Conservation (phyloP, 2,113 vertebrate species). For the Mustela lutreola region DNA sequence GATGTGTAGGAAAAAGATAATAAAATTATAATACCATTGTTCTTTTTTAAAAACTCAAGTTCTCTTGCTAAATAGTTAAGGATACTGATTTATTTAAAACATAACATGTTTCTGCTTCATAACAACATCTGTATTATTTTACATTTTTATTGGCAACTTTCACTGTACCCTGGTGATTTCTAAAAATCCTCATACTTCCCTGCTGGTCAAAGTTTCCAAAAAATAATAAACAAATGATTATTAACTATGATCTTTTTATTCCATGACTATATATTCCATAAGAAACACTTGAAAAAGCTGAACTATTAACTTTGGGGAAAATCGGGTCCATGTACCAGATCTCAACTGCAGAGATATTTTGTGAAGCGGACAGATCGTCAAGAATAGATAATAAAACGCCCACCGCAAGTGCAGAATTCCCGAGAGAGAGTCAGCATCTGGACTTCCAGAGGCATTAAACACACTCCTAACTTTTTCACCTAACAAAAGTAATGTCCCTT, state of each 20-base stretch:
- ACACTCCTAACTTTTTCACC: not conserved
- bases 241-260: conserved; percentile 86
- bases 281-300: conserved; percentile 69
- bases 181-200: conserved; percentile 86
- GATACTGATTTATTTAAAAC: conserved; percentile 86
- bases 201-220: conserved; percentile 87
- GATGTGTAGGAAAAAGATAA: conserved; percentile 83
- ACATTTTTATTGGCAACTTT: conserved; percentile 89
- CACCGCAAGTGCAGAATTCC: not conserved
- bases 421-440: conserved; percentile 30
- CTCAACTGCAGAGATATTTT: conserved; percentile 48
- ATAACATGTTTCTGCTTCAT: conserved; percentile 88
- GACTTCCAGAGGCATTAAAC: conserved; percentile 41
- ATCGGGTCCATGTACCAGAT: conserved; percentile 39
- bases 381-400: conserved; percentile 41
- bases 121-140: conserved; percentile 90
- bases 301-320: conserved; percentile 61
- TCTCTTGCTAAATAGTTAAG: conserved; percentile 85
- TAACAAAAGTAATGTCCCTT: conserved; percentile 30
- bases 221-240: conserved; percentile 88
- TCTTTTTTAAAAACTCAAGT: conserved; percentile 80
- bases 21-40: conserved; percentile 74
- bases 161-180: conserved; percentile 86
- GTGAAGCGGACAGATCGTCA: conserved; percentile 47
- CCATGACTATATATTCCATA: conserved; percentile 62